Conservation (phyloP, 2,797 vertebrate species). For the Enteromius argenteus region DNA sequence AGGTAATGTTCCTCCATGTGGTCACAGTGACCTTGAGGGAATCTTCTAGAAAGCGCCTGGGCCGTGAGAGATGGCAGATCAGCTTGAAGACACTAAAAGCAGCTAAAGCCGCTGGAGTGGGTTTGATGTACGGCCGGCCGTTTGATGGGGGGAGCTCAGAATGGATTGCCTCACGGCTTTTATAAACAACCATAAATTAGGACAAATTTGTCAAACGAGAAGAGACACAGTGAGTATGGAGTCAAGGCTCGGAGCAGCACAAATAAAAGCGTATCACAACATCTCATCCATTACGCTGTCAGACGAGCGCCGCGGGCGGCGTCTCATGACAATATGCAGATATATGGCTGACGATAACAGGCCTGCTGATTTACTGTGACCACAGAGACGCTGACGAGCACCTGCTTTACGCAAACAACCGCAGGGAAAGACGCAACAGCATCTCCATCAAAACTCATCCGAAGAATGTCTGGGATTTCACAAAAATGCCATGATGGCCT, state of each 20-base stretch:
- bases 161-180: slow-evolving; percentile 61
- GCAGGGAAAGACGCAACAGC: not conserved
- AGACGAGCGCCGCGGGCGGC: slow-evolving; percentile 7
- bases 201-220: slow-evolving; percentile 65
- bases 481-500: not conserved
- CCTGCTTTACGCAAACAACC: slow-evolving; percentile 31
- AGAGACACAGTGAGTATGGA: slow-evolving; percentile 46
- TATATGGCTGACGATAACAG: slow-evolving; percentile 37
- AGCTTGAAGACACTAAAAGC: slow-evolving; percentile 30
- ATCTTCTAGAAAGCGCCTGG: not conserved
- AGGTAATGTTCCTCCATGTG: not conserved
- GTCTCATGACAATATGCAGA: slow-evolving; percentile 53
- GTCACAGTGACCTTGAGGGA: slow-evolving; percentile 20
- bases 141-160: slow-evolving; percentile 48
- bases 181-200: slow-evolving; percentile 64
- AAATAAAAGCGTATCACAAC: slow-evolving; percentile 62
- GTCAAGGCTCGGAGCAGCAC: slow-evolving; percentile 50
- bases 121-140: slow-evolving; percentile 54
- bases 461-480: not conserved
- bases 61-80: not conserved
- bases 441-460: not conserved
- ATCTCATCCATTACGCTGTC: slow-evolving; percentile 59
- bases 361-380: slow-evolving; percentile 44
- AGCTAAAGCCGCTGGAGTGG: slow-evolving; percentile 42
- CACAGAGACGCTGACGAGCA: slow-evolving; percentile 11